Evolutionary conservation across 2,888 invertebrate species (phyloP), one percentile per base, ranked within the genome.

Genomic region (Brachylomia viminalis): DNA sequence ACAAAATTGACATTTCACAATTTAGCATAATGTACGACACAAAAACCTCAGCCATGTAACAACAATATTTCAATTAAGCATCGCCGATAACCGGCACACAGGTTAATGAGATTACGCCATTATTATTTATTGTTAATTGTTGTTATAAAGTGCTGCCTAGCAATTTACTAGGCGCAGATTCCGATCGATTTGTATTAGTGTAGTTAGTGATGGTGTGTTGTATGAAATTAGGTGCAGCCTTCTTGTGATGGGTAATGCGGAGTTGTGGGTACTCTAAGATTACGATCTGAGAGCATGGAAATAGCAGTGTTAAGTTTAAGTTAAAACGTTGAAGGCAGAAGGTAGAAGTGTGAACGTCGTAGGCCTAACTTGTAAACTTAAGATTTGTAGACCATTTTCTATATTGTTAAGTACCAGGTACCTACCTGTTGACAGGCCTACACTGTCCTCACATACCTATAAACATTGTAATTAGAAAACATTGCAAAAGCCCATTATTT

Each of bases 51-150:
- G 13, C n/a, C 20, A 47, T 62, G n/a, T 64, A 45, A 68, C 70
- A 75, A 59, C 73, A 81, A 80, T 83, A 87, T 78, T 82, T 86
- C 82, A 86, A 87, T 88, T 88, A 79, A 75, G 27, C 45, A 33
- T 47, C n/a, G 67, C 47, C 45, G 66, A 85, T 83, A 84, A 62
- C 77, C 64, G 38, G 61, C 77, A 58, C 77, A 56, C 71, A 84
- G 79, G 86, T 88, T 91, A 91, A 91, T 90, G 89, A 89, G 89
- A 88, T 90, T 80, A 87, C 83, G 62, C 82, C 20, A 78, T 71
- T 84, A 89, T 89, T 86, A 90, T 91, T 91, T 90, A 91, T 90
- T 88, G 89, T 90, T 90, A 88, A 91, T 91, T 89, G 87, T 90
- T 81, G 86, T 83, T 88, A 86, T 87, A 87, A 88, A 88, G 85